Evolutionary conservation across 2,113 vertebrate species (phyloP), one percentile per base, ranked within the genome.

Genomic region (Calypte anna): DNA sequence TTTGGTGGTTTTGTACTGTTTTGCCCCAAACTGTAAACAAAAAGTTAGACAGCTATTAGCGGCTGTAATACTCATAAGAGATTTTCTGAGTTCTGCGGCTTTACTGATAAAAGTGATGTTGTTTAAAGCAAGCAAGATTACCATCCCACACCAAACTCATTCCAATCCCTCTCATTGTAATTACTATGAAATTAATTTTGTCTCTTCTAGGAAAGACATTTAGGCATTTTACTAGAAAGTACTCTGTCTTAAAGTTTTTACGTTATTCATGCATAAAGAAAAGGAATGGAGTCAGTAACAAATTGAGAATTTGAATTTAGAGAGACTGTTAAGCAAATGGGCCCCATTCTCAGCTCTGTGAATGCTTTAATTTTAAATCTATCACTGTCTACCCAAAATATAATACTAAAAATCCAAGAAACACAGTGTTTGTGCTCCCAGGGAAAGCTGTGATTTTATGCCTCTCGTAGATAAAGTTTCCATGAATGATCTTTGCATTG

Each of bases 161-260:
- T 86, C 68, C 53, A 74, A 48, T 88, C 43, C 27, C n/a, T 93
- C 72, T 66, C 46, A 33, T 59, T 90, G 38, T 75, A 82, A 86
- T 91, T 88, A 67, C 36, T 61, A 50, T 88, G 36, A 88, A 59
- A 92, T 86, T 61, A 80, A 91, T 86, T 79, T 33, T 89, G 33
- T 10, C 31, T 79, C 11, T 91, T 86, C 13, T 64, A 63, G 61
- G 24, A 90, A 94, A 80, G 40, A 51, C 12, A 75, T 59, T 22
- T 68, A 89, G 88, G 12, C 50, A 25, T 89, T 87, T 94, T 93
- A 66, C 54, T 80, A 48, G 50, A 86, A 91, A 18, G 38, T 72
- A 67, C 19, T 33, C 21, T 40, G 14, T 91, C 74, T 89, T 91
- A 58, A 73, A 12, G 7, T 63, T 86, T 94, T 81, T 83, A 17